Conservation (phyloP, 2,888 invertebrate species). For the Scelioninae gen. 1 region DNA sequence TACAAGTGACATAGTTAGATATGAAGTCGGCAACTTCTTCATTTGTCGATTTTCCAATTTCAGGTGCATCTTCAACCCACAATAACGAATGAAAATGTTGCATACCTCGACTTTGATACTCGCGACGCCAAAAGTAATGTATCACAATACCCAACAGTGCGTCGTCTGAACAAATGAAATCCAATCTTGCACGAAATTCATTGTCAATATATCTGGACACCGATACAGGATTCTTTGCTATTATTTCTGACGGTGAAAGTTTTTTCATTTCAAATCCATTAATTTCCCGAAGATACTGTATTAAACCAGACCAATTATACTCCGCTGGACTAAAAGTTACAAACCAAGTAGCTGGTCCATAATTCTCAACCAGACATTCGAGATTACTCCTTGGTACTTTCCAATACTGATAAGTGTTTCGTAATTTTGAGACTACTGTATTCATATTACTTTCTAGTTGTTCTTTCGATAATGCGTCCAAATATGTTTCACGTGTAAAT, state of each 20-base stretch:
- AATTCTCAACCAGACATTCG: constrained; percentile 38
- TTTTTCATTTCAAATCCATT: background rate
- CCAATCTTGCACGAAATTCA: constrained; percentile 72
- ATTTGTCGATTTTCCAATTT: background rate
- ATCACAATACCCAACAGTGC: constrained; percentile 69
- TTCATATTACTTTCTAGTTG: too few species aligned
- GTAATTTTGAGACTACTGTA: too few species aligned
- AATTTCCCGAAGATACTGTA: background rate
- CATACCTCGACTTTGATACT: constrained; percentile 57
- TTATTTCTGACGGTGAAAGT: constrained; percentile 67
- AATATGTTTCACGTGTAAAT: too few species aligned
- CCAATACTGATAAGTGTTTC: too few species aligned
- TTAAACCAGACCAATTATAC: background rate
- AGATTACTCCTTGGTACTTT: too few species aligned
- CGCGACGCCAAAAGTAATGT: constrained; percentile 70
- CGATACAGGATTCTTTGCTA: constrained; percentile 77
- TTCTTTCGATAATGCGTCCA: too few species aligned
- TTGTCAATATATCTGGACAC: constrained; percentile 76
- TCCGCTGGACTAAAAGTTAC: constrained; percentile 71
- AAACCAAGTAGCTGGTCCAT: constrained; percentile 74
- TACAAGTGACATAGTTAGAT: constrained; percentile 71
- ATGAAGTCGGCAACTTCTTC: constrained; percentile 64
- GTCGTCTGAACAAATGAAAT: background rate
- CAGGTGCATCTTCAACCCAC: constrained; percentile 71
- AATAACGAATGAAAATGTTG: constrained; percentile 74